phyloP scores from a whole-genome alignment of 2,797 vertebrate species.

The Alfaro cultratus region DNA sequence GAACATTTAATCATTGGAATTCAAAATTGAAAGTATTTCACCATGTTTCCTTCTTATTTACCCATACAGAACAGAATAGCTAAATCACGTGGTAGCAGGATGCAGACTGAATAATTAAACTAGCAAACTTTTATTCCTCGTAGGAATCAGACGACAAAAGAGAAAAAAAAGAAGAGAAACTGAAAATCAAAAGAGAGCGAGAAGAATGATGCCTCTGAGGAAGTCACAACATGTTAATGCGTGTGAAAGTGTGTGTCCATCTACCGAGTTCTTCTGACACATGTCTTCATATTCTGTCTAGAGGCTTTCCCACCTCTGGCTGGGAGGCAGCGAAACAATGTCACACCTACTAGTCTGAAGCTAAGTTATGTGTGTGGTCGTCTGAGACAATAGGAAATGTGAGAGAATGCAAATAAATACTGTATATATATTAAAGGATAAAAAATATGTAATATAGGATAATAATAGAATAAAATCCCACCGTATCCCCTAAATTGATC shows the following conservation, averaged over 20 bases:
- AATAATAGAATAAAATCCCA: neutral
- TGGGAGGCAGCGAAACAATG: conserved; percentile 27
- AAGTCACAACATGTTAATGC: conserved; percentile 21
- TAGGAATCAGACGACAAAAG: conserved; percentile 10
- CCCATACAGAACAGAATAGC: neutral
- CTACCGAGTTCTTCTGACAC: conserved; percentile 39
- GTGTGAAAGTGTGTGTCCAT: conserved; percentile 27
- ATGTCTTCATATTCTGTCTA: conserved; percentile 19
- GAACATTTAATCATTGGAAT: neutral
- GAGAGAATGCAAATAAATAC: neutral
- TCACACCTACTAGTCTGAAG: conserved; percentile 23
- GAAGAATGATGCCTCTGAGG: conserved; percentile 51
- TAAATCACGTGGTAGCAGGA: neutral
- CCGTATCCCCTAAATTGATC: neutral
- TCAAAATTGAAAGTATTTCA: neutral
- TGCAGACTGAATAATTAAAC: conserved; percentile 23
- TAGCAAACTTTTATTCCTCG: conserved; percentile 25
- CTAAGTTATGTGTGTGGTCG: neutral
- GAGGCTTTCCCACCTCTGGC: conserved; percentile 29
- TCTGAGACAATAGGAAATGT: neutral
- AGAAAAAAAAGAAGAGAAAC: neutral
- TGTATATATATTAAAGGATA: neutral
- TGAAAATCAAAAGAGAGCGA: conserved; percentile 32
- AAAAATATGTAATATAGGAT: neutral
- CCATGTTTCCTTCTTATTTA: neutral